Evolutionary conservation across 2,113 vertebrate genomes (phyloP).

Genomic region (Colossoma macropomum): DNA sequence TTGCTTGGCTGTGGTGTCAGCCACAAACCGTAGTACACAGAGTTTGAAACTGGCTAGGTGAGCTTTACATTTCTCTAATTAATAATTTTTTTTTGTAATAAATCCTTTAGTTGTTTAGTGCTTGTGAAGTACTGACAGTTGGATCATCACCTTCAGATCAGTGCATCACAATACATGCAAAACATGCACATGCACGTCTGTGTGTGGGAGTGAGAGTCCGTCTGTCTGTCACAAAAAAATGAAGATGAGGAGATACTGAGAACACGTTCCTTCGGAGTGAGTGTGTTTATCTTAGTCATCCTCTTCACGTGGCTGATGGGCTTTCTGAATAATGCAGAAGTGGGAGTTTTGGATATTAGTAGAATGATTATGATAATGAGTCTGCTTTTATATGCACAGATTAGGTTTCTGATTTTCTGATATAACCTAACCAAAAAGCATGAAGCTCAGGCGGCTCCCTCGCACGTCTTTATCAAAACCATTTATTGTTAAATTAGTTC

Average conservation of each 20-base stretch:
- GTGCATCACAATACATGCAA: neutral
- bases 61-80: too few species aligned
- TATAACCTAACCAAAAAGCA: neutral
- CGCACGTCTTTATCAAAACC: neutral
- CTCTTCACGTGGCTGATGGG: constrained; percentile 13
- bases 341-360: constrained; percentile 17
- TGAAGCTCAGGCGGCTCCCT: neutral
- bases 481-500: constrained; percentile 19
- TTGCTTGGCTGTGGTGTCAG: too few species aligned
- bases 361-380: constrained; percentile 30
- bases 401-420: constrained; percentile 15
- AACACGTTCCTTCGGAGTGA: neutral
- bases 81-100: too few species aligned
- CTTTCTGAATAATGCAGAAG: constrained; percentile 14
- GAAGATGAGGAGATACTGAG: neutral
- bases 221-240: neutral
- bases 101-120: too few species aligned
- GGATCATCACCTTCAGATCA: neutral
- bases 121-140: too few species aligned
- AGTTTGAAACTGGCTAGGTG: too few species aligned
- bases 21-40: too few species aligned
- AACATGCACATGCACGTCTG: neutral
- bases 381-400: neutral
- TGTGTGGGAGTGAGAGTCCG: neutral
- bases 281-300: constrained; percentile 1